These are phyloP conservation scores for Drosophila prostipennis DNA, from an alignment of 2,888 invertebrate species.

Conservation along the genomic window DNA sequence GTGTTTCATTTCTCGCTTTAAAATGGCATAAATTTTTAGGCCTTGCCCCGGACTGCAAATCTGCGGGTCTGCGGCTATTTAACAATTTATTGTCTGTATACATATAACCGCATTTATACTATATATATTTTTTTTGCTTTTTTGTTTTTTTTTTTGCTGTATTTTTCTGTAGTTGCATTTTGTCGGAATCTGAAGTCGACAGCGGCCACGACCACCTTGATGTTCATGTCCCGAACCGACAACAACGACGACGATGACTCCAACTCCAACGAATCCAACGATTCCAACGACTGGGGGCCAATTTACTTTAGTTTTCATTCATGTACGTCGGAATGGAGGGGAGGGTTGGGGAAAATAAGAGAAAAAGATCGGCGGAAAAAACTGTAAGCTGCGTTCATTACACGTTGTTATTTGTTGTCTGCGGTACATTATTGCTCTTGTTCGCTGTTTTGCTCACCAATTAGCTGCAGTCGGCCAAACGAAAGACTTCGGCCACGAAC, in stretches of 20 bases:
- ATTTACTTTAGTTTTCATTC: slow-evolving; percentile 75
- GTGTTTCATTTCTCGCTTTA: slow-evolving; percentile 81
- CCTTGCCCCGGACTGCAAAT: slow-evolving; percentile 37
- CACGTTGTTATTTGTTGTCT: slow-evolving; percentile 78
- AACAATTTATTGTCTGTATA: slow-evolving; percentile 65
- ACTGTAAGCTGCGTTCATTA: slow-evolving; percentile 75
- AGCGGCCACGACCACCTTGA: slow-evolving; percentile 55
- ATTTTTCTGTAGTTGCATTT: slow-evolving; percentile 30
- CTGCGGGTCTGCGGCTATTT: slow-evolving; percentile 32
- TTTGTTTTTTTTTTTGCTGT: slow-evolving; percentile 17
- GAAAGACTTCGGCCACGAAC: slow-evolving; percentile 51
- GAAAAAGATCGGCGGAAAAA: slow-evolving; percentile 24
- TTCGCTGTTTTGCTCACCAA: slow-evolving; percentile 77
- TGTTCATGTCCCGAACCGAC: slow-evolving; percentile 62
- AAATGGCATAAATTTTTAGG: slow-evolving; percentile 77
- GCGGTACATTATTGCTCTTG: slow-evolving; percentile 77
- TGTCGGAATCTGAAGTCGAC: slow-evolving; percentile 56
- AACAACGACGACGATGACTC: slow-evolving; percentile 19
- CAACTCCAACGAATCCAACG: slow-evolving; percentile 14
- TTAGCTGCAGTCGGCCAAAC: slow-evolving; percentile 58
- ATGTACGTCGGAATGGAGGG: slow-evolving; percentile 36
- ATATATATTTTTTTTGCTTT: slow-evolving; percentile 22
- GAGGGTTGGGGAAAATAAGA: slow-evolving; percentile 11
- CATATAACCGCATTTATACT: slow-evolving; percentile 28
- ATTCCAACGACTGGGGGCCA: slow-evolving; percentile 54